Evolutionary conservation across 2,888 invertebrate species (phyloP).

Genomic region (Uropetala carovei): DNA sequence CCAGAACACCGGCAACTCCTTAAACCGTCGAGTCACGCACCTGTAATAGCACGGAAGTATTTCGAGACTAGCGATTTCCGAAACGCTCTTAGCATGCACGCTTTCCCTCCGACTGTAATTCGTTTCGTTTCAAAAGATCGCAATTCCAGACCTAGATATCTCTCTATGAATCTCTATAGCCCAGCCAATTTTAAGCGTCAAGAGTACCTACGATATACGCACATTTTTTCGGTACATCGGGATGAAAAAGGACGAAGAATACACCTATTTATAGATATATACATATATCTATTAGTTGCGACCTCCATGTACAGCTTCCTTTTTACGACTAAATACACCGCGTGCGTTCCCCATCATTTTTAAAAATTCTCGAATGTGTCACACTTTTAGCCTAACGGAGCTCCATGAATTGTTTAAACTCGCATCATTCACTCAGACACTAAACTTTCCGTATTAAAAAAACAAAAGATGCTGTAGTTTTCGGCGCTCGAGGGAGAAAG

Average conservation of each 20-base stretch:
- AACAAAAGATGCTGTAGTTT: background rate
- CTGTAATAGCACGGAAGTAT: background rate
- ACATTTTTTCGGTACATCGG: background rate
- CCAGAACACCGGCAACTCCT: background rate
- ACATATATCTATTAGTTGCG: background rate
- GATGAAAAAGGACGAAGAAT: background rate
- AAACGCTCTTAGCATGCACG: background rate
- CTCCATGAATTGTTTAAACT: constrained; percentile 23
- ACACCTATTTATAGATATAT: too few relatives aligned
- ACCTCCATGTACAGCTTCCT: background rate
- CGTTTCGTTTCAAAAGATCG: background rate
- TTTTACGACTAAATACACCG: background rate
- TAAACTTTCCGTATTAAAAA: constrained; percentile 27
- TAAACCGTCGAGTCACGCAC: background rate
- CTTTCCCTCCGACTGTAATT: background rate
- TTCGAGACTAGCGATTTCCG: too few relatives aligned
- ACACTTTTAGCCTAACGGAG: constrained; percentile 28
- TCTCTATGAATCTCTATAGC: background rate
- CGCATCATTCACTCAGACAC: constrained; percentile 13
- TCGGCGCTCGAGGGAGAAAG: background rate
- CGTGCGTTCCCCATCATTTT: background rate
- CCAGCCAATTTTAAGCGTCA: background rate
- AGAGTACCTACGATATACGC: background rate
- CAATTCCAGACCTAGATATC: background rate
- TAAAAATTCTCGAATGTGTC: constrained; percentile 2